phyloP scores from a whole-genome alignment of 2,797 vertebrate species.

The Myripristis murdjan region DNA sequence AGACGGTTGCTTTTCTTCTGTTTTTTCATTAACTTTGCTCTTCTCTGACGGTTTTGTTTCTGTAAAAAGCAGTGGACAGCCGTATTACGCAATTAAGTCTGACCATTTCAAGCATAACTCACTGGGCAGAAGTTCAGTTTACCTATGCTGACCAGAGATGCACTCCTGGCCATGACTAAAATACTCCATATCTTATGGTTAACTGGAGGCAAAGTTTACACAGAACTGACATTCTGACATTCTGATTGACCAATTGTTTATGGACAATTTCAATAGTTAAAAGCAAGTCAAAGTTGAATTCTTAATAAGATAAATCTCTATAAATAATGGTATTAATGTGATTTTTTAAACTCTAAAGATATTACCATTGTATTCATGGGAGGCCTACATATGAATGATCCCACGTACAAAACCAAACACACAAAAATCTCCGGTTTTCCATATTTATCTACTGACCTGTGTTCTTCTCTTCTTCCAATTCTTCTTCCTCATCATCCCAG shows the following conservation, averaged over 20 bases:
- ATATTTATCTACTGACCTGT: slow-evolving; percentile 77
- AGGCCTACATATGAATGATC: too few species aligned
- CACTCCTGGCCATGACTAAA: background rate
- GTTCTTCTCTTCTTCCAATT: slow-evolving; percentile 81
- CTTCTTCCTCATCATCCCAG: slow-evolving; percentile 91
- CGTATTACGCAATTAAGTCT: background rate
- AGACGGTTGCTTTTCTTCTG: slow-evolving; percentile 90
- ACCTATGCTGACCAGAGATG: background rate
- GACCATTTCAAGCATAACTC: background rate
- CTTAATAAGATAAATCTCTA: too few species aligned
- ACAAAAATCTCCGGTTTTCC: background rate
- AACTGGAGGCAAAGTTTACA: too few species aligned
- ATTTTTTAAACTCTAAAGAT: too few species aligned
- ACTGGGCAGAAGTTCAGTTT: background rate
- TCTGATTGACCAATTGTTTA: too few species aligned
- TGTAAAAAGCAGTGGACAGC: slow-evolving; percentile 52
- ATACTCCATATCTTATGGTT: background rate
- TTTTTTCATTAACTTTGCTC: slow-evolving; percentile 92
- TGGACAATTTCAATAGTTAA: too few species aligned
- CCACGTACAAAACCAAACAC: too few species aligned
- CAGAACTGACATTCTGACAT: too few species aligned
- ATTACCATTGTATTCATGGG: too few species aligned
- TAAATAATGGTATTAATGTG: too few species aligned
- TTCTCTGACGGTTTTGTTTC: slow-evolving; percentile 89
- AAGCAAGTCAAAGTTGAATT: too few species aligned